Base-by-base conservation (phyloP, 2,888 invertebrate species). In the Chalcis sispes region DNA sequence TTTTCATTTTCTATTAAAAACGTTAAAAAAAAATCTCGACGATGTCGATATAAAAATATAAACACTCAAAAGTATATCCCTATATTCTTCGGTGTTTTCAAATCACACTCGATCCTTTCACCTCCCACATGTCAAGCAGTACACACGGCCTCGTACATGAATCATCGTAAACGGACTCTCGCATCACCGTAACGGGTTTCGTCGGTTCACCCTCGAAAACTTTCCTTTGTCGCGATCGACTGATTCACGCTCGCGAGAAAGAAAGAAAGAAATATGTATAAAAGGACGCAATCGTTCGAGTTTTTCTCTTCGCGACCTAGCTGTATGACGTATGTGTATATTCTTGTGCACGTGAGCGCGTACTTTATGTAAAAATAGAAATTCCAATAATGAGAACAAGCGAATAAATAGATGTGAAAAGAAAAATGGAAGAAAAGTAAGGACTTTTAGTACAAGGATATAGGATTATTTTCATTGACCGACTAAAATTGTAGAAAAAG, bases 191-290 rank as follows among this genome's bases (percentile, higher is more conserved):
- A 36, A 48, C 59, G 32, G 20, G 42, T 15, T 18, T 0, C 27
- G n/a, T 5, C 59, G 25, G 15, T 36, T 54, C 32, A 40, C 36
- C 25, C 64, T 58, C 27, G 27, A 72, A 46, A 65, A 72, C 72
- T 72, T 72, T 72, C 72, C 65, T 66, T 72, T 72, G 66, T 72
- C 23, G 20, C 40, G 66, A n/a, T n/a, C n/a, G n/a, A 66, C 52
- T 72, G 72, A 59, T 59, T 59, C 58, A 72, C 15, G 8, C 50
- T 20, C 50, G n/a, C 7, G n/a, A n/a, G n/a, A n/a, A n/a, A n/a
- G n/a, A n/a, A n/a, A n/a, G n/a, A n/a, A n/a, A n/a, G n/a, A n/a
- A n/a, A n/a, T n/a, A n/a, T n/a, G n/a, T n/a, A n/a, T n/a, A n/a
- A n/a, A n/a, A n/a, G n/a, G n/a, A 13, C 23, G 8, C 23, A 13